Evolutionary conservation across 2,113 vertebrate species (phyloP).

Genomic region (Cromileptes altivelis): DNA sequence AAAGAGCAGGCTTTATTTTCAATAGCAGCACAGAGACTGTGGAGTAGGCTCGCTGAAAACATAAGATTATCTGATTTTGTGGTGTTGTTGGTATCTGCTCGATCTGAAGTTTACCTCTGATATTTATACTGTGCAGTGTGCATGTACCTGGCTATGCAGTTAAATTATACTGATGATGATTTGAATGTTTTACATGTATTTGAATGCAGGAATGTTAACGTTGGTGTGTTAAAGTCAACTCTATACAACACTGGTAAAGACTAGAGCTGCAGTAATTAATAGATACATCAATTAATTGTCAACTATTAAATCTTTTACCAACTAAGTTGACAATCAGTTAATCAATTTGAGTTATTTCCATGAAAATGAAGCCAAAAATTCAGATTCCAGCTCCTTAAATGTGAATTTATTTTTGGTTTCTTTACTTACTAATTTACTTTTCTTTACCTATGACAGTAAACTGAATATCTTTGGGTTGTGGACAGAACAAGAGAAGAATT

Average conservation of each 20-base stretch:
- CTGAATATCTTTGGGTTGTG: no score
- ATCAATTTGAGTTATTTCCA: no score
- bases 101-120: neutral
- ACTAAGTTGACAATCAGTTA: no score
- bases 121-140: neutral
- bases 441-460: no score
- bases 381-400: no score
- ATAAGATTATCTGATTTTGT: neutral
- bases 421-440: no score
- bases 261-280: no score
- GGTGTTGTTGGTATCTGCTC: neutral
- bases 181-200: neutral
- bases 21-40: neutral
- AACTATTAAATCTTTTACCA: no score
- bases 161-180: neutral
- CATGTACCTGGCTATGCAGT: neutral
- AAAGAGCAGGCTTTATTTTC: neutral
- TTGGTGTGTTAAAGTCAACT: neutral
- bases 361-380: no score
- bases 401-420: no score
- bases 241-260: neutral
- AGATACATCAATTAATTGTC: no score
- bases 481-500: no score
- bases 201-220: neutral
- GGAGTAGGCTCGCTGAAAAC: neutral